phyloP scores from a whole-genome alignment of 1,140 invertebrate genomes.

The Lordiphosa collinella region DNA sequence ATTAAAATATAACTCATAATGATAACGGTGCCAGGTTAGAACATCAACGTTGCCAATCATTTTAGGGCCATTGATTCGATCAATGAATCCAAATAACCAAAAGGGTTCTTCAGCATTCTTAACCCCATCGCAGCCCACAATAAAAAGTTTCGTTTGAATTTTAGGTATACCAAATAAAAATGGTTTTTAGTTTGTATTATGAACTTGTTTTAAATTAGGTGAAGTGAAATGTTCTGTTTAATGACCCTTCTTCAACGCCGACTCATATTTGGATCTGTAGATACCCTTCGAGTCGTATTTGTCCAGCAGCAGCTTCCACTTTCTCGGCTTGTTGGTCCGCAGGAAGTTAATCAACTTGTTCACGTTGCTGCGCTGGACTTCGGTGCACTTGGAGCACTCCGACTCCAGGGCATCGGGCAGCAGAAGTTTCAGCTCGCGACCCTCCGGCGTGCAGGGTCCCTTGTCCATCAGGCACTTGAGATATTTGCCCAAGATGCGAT shows the following conservation, averaged over 20 bases:
- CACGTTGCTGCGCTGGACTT: slow-evolving; percentile 83
- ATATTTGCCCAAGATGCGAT: slow-evolving; percentile 84
- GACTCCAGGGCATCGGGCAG: slow-evolving; percentile 86
- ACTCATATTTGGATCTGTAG: slow-evolving; percentile 66
- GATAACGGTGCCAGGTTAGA: too few species aligned
- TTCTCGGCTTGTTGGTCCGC: slow-evolving; percentile 81
- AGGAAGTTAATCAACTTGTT: slow-evolving; percentile 83
- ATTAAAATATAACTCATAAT: too few species aligned
- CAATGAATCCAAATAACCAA: slow-evolving; percentile 62
- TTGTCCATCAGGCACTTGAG: slow-evolving; percentile 85
- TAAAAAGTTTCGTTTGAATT: slow-evolving; percentile 3
- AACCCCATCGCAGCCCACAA: too few species aligned
- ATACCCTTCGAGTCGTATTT: slow-evolving; percentile 82
- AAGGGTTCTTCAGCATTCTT: neutral
- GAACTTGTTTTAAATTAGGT: slow-evolving; percentile 3
- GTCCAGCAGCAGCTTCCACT: slow-evolving; percentile 82
- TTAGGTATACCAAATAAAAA: neutral
- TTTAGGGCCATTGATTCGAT: slow-evolving; percentile 82
- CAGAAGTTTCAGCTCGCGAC: slow-evolving; percentile 86
- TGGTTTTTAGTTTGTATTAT: neutral
- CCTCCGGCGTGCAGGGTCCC: slow-evolving; percentile 86
- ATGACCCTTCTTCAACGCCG: slow-evolving; percentile 20
- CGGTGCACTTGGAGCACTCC: slow-evolving; percentile 85
- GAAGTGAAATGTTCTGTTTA: slow-evolving; percentile 13
- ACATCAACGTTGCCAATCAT: slow-evolving; percentile 87